Base-by-base conservation (phyloP, 1,140 invertebrate genomes). In the Eueides isabella region DNA sequence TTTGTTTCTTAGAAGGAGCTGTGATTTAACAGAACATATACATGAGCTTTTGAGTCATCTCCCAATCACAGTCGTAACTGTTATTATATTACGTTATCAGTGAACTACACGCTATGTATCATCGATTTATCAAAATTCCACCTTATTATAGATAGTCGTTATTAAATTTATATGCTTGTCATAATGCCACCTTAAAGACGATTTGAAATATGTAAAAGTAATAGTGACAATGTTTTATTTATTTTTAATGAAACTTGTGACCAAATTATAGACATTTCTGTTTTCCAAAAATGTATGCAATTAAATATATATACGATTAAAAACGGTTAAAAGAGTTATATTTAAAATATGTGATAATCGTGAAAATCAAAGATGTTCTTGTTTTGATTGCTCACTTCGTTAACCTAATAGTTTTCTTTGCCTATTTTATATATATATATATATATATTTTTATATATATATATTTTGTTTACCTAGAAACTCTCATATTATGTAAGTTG, bases 1-100 rank as follows among this genome's bases (percentile, higher is more conserved):
- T 82, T 76, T 28, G 64, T 70, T 81, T 80, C 80, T 69, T 31
- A 76, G 80, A 82, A 82, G 61, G 71, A 77, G 63, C 69, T 48
- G 61, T 79, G 74, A 77, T 80, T 81, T 81, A 75, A 72, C 70
- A 61, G 74, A 73, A 72, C 66, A 72, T 70, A 38, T 38, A 74
- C 61, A 67, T 44, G 69, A 67, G 71, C 61, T 80, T 79, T 83
- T 83, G 83, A 85, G 71, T 85, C 83, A 85, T 80, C 74, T 76
- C 63, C 64, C 70, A 72, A 71, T 68, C 75, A 44, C 71, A 61
- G 35, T 63, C 61, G 35, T 71, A 35, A 67, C 61, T 62, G 48
- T 38, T 72, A 44, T 38, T 69, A 72, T 75, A 67, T 75, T 23
- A 35, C 26, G 28, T 72, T 76, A 76, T 76, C 75, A 73, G 66